A percentile compares a stretch with the other conserved stretches of the same genome.
Conservation (phyloP, 2,888 invertebrate species). For the Pyralis farinalis region DNA sequence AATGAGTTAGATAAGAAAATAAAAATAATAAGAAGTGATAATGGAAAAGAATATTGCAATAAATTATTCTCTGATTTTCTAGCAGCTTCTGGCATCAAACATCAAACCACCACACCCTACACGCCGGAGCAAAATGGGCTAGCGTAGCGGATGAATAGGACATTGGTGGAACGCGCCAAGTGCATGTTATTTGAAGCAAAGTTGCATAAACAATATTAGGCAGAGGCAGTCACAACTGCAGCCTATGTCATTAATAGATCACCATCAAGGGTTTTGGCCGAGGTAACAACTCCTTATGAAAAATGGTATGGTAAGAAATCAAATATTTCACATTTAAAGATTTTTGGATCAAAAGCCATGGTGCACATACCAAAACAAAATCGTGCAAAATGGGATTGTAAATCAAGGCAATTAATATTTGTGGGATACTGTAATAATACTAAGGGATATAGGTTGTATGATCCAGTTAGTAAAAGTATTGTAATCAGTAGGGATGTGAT, state of each 20-base stretch:
- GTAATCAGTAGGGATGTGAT: slow-evolving; percentile 13
- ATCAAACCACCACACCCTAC: slow-evolving; percentile 28
- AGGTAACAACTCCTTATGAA: slow-evolving; percentile 5
- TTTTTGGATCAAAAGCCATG: slow-evolving; percentile 8
- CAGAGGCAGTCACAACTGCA: slow-evolving; percentile 1
- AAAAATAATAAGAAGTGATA: slow-evolving; percentile 18
- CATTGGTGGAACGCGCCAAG: slow-evolving; percentile 12
- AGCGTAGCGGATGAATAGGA: slow-evolving; percentile 31
- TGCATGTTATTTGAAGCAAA: slow-evolving; percentile 8
- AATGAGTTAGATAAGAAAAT: no score
- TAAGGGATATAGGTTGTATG: slow-evolving; percentile 11
- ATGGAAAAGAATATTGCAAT: slow-evolving; percentile 21
- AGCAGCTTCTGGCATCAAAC: slow-evolving; percentile 26
- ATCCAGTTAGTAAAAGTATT: background rate
- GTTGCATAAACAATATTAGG: slow-evolving; percentile 3
- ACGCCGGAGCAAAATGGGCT: slow-evolving; percentile 38
- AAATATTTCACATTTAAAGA: slow-evolving; percentile 2
- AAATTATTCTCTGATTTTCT: slow-evolving; percentile 15
- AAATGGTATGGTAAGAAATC: slow-evolving; percentile 5
- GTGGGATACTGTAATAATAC: slow-evolving; percentile 14
- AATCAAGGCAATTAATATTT: slow-evolving; percentile 8
- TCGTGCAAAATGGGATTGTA: slow-evolving; percentile 5
- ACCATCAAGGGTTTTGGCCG: slow-evolving; percentile 1
- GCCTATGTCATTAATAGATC: slow-evolving; percentile 3
- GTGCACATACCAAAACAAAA: slow-evolving; percentile 6